Evolutionary conservation across 2,797 vertebrate genomes (phyloP), one percentile per base, ranked within the genome.

Genomic region (Enteromius mattozi): DNA sequence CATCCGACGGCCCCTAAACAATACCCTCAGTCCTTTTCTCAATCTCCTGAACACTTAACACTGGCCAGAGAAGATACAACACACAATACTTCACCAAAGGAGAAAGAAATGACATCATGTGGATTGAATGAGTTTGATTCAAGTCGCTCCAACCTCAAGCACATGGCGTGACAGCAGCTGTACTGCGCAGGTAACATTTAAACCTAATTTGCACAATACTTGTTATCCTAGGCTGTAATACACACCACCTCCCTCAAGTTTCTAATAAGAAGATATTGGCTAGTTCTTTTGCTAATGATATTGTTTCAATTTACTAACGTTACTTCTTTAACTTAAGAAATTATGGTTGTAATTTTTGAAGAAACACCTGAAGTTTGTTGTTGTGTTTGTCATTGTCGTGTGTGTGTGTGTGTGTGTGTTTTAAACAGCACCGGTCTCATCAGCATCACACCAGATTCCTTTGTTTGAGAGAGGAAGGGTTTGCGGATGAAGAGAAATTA

Each of bases 101-200:
- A 91, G 35, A 80, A 42, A 9, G 30, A 82, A 86, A 88, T 94
- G 91, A 93, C 92, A 89, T 93, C 89, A 93, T 88, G 88, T 75
- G 85, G 88, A 83, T 76, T 90, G 88, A 89, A 92, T 89, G 87
- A 87, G 87, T 17, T 59, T 87, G 83, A 92, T 89, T 92, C 90
- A 91, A 87, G 93, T 89, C 90, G 86, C 87, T 86, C 61, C 40
- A 86, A 89, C 89, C 89, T 89, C 88, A 90, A 89, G 90, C 86
- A 86, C 76, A 87, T 72, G 63, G 76, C 54, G 74, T 17, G 10
- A 71, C 47, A 75, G 79, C 82, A 59, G n/a, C 42, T 24, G 75
- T 14, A 24, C 45, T 47, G 78, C 49, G 12, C 42, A 54, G 80
- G 76, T 81, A 80, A 35, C 37, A 14, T 65, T 75, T 13, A 87